Evolutionary conservation across 2,888 invertebrate species (phyloP), one percentile per base, ranked within the genome.

Genomic region (Nymphalis c-album): DNA sequence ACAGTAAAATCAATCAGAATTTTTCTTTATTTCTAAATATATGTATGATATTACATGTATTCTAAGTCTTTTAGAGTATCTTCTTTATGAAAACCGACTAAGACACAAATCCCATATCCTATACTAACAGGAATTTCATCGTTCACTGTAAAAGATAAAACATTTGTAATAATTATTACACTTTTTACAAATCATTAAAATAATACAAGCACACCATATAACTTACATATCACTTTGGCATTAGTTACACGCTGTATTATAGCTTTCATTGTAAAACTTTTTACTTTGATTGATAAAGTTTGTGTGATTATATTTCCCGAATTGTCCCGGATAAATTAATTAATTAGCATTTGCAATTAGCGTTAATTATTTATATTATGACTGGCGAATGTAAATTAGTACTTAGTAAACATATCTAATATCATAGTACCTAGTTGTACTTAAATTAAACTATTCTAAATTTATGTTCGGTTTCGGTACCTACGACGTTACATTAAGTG

Each of bases 11-110:
- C 2, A 4, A 7, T n/a, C n/a, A n/a, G 1, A 47, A 7, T 8
- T 17, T 47, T 17, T 47, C 17, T 47, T 5, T 47, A 47, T 13
- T 17, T 47, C 16, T 47, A 20, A 45, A 40, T 18, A 7, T 58
- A n/a, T 35, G 7, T 47, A 31, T 13, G 18, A 16, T 57, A 66
- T 64, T 57, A 67, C 64, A 65, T 70, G 46, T 67, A 65, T 63
- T 70, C 67, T 57, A 70, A 64, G 55, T 70, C 70, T 59, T 68
- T 63, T 48, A 62, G 45, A 7, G 60, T 70, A 46, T 67, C 67
- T 20, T 68, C 67, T 67, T 70, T 70, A 59, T 67, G 64, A 51
- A 71, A 68, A 20, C 65, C 70, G 46, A 71, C 63, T 22, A 71
- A 57, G 16, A 65, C 68, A 59, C 67, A 68, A 35, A 68, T 35